These are phyloP conservation scores for Galagoides demidoff DNA, from an alignment of 2,797 vertebrate genomes.

Conservation along the genomic window DNA sequence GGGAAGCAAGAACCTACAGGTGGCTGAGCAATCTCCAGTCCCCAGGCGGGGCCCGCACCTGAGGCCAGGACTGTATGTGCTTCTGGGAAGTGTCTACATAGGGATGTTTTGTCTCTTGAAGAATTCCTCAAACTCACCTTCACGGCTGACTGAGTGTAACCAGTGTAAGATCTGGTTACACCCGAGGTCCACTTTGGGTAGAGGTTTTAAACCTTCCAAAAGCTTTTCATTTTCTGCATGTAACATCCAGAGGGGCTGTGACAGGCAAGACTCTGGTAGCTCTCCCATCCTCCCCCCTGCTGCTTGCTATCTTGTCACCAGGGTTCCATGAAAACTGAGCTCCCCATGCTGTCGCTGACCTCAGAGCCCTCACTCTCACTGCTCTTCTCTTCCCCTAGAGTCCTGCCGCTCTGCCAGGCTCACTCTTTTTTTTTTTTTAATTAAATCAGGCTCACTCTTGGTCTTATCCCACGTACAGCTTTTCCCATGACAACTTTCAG, in stretches of 20 bases:
- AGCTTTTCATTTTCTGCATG: neutral
- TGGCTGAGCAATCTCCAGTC: neutral
- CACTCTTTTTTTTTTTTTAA: neutral
- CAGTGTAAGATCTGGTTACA: neutral
- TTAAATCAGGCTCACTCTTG: neutral
- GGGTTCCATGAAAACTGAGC: neutral
- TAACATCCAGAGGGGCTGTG: neutral
- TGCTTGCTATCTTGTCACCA: neutral
- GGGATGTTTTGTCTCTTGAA: neutral
- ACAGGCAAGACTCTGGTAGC: neutral
- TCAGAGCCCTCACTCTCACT: neutral
- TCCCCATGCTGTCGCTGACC: accelerated
- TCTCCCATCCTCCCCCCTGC: neutral
- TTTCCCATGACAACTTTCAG: neutral
- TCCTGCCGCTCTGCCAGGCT: no score
- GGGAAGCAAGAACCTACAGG: neutral
- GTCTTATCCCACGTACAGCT: neutral
- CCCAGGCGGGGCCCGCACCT: neutral
- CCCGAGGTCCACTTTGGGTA: neutral
- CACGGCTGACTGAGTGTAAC: neutral
- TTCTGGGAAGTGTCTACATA: neutral
- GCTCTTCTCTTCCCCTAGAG: neutral
- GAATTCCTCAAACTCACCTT: neutral
- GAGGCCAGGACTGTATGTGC: neutral
- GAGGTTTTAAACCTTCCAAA: neutral